Evolutionary conservation across 2,888 invertebrate genomes (phyloP).

Genomic region (Mythimna ferrago): DNA sequence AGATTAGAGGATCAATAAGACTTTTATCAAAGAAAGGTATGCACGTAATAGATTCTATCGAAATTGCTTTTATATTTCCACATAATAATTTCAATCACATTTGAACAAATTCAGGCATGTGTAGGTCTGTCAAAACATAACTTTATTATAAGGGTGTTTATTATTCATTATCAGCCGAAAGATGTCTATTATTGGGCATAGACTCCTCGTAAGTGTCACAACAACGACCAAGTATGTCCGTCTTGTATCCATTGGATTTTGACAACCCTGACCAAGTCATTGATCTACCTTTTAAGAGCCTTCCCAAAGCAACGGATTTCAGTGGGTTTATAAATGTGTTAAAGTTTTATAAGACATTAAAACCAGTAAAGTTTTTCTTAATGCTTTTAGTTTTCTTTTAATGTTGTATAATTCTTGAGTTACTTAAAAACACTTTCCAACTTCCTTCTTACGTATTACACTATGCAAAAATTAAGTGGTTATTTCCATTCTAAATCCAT

Average conservation of each 20-base stretch:
- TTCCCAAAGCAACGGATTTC: no score
- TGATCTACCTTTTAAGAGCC: no score
- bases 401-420: slow-evolving; percentile 19
- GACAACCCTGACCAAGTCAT: no score
- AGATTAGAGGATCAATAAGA: slow-evolving; percentile 14
- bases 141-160: background rate
- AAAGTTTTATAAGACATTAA: no score
- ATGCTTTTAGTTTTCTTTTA: slow-evolving; percentile 16
- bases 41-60: background rate
- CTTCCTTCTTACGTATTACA: slow-evolving; percentile 28
- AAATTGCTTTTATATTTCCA: background rate
- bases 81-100: background rate
- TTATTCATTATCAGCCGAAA: no score
- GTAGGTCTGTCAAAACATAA: background rate
- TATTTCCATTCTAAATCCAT: slow-evolving; percentile 23
- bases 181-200: no score
- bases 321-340: no score
- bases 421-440: slow-evolving; percentile 16
- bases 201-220: no score
- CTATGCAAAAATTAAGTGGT: slow-evolving; percentile 19
- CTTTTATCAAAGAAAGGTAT: background rate
- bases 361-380: slow-evolving; percentile 13
- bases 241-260: no score
- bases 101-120: background rate
- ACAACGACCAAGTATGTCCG: no score